Percentiles rank a stretch among this genome's conserved stretches.
Evolutionary conservation across 1,140 invertebrate genomes (phyloP).

Genomic region (Cotesia glomerata): DNA sequence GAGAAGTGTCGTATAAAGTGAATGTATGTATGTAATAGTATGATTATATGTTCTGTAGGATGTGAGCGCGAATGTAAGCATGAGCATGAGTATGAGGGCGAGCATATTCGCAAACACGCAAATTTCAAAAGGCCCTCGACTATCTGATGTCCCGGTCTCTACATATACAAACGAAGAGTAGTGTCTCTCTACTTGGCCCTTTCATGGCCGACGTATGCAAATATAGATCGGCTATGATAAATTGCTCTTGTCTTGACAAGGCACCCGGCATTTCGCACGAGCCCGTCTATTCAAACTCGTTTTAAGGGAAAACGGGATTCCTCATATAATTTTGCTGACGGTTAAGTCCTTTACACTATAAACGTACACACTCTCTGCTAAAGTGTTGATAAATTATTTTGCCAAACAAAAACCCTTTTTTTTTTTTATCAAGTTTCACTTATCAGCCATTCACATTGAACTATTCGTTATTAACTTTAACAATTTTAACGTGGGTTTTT

Average conservation of each 20-base stretch:
- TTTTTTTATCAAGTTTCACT: too few species aligned
- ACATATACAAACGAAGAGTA: conserved; percentile 45
- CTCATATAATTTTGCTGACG: conserved; percentile 27
- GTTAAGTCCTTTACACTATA: neutral
- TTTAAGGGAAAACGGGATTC: conserved; percentile 29
- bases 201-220: conserved; percentile 64
- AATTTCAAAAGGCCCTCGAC: conserved; percentile 64
- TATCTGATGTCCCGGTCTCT: conserved; percentile 56
- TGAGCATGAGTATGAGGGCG: conserved; percentile 37
- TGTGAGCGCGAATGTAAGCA: neutral
- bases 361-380: too few species aligned
- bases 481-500: too few species aligned
- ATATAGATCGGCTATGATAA: conserved; percentile 65
- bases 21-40: neutral
- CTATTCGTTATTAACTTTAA: too few species aligned
- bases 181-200: conserved; percentile 42
- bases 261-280: conserved; percentile 62
- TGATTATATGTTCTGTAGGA: conserved; percentile 1
- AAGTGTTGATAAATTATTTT: too few species aligned
- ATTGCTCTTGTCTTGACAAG: conserved; percentile 64
- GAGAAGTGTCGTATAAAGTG: too few species aligned
- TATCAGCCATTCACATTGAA: too few species aligned
- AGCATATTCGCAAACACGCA: conserved; percentile 62
- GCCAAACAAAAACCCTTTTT: too few species aligned
- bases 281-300: conserved; percentile 40